Evolutionary conservation across 2,888 invertebrate genomes (phyloP).

Genomic region (Pheosia tremula): DNA sequence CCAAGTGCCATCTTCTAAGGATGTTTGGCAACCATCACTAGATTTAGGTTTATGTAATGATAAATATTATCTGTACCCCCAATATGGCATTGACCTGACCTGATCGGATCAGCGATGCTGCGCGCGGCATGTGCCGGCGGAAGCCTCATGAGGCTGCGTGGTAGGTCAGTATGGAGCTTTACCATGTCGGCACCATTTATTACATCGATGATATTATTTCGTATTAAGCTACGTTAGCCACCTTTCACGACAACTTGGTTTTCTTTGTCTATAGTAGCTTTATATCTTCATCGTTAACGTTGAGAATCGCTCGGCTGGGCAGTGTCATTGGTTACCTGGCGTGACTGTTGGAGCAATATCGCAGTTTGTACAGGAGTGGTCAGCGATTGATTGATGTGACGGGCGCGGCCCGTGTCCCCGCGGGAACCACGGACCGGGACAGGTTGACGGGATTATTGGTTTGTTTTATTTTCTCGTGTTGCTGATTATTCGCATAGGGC

Average conservation of each 20-base stretch:
- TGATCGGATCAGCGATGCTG: too few relatives aligned
- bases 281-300: slow-evolving; percentile 8
- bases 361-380: slow-evolving; percentile 42
- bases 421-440: slow-evolving; percentile 23
- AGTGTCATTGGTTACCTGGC: slow-evolving; percentile 24
- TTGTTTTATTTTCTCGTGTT: slow-evolving; percentile 36
- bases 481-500: slow-evolving; percentile 2
- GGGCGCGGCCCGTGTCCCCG: slow-evolving; percentile 41
- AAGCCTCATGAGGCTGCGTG: too few relatives aligned
- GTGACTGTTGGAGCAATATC: slow-evolving; percentile 34
- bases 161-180: background rate
- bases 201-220: too few relatives aligned
- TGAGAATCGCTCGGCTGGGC: slow-evolving; percentile 26
- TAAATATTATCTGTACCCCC: too few relatives aligned
- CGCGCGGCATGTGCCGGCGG: too few relatives aligned
- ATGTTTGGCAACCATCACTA: background rate
- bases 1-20: background rate
- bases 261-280: background rate
- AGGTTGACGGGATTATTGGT: slow-evolving; percentile 42
- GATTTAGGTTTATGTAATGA: too few relatives aligned
- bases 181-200: background rate
- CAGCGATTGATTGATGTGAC: slow-evolving; percentile 51
- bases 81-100: too few relatives aligned
- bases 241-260: background rate
- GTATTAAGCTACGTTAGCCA: background rate